Base-by-base conservation (phyloP, 1,140 invertebrate genomes). In the Mactra quadrangularis region DNA sequence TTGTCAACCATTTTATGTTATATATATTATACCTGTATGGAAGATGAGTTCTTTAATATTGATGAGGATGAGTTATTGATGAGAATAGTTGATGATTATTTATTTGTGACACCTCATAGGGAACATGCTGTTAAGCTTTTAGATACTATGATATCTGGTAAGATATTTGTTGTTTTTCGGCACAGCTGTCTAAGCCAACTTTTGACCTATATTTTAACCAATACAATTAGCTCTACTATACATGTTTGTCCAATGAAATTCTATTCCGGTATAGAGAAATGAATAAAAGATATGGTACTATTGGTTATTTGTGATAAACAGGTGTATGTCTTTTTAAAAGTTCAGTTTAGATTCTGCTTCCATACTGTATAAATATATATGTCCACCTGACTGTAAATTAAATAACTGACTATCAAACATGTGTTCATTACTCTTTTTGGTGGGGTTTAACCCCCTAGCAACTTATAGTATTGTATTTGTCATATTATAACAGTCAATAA, bases 41-140 rank as follows among this genome's bases (percentile, higher is more conserved):
- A 90, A 66, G 38, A 59, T 19, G 75, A 66, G n/a, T 38, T 83
- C 47, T 33, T 86, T 17, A n/a, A 64, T 3, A 19, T 79, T 19
- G 38, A 64, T n/a, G 27, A 72, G 7, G 84, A 87, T 29, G 88
- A 88, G 47, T 62, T 90, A n/a, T 19, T 87, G 74, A 85, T 90
- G 81, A 87, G 89, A 38, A 81, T 87, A 27, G 88, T 90, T 2
- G 89, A 90, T 84, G 89, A 90, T 77, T 86, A 77, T 59, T 70
- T 89, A 17, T 88, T 87, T 83, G 60, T 90, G n/a, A 87, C 89
- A 13, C 88, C 89, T n/a, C 53, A 70, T 29, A 79, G 75, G 53
- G 60, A 83, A 0, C 83, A 68, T 22, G 89, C 89, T 45, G 47
- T 85, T 11, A 19, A 53, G 0, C 89, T 87, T 50, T 53, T 88